phyloP scores from a whole-genome alignment of 2,113 vertebrate species.

The Platysternon megacephalum region DNA sequence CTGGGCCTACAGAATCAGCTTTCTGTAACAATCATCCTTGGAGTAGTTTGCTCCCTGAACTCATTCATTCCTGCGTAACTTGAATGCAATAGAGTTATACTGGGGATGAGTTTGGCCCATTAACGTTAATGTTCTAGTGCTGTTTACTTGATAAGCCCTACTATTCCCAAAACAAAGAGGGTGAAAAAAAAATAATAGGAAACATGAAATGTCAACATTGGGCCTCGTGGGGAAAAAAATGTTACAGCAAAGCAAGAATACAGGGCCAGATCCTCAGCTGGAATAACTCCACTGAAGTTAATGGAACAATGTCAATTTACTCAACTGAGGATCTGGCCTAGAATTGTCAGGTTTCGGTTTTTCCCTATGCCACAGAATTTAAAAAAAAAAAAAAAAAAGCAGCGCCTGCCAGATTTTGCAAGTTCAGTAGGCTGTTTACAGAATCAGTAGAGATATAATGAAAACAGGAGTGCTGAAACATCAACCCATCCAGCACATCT shows the following conservation, averaged over 20 bases:
- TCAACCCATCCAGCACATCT: slow-evolving; percentile 25
- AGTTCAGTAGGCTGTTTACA: slow-evolving; percentile 56
- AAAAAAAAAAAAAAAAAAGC: fast-evolving
- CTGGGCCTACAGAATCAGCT: not conserved
- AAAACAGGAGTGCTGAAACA: slow-evolving; percentile 61
- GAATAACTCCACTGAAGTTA: not conserved
- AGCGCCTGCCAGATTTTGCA: slow-evolving; percentile 33
- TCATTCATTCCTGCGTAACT: slow-evolving; percentile 36
- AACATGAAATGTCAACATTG: slow-evolving; percentile 16
- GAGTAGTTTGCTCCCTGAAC: not conserved
- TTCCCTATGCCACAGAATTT: not conserved
- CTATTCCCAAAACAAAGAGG: slow-evolving; percentile 43
- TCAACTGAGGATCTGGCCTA: not conserved
- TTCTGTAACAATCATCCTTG: not conserved
- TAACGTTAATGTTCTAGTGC: slow-evolving; percentile 44
- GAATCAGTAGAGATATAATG: slow-evolving; percentile 55
- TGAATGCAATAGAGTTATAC: slow-evolving; percentile 16
- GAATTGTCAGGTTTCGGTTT: not conserved
- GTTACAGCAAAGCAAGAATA: not conserved
- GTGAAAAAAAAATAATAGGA: not conserved
- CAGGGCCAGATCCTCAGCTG: not conserved
- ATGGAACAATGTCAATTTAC: not conserved
- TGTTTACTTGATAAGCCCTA: slow-evolving; percentile 53
- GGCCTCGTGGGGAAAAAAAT: not conserved
- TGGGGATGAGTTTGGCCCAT: slow-evolving; percentile 40